Base-by-base conservation (phyloP, 2,797 vertebrate species). In the Crenuchus spilurus region DNA sequence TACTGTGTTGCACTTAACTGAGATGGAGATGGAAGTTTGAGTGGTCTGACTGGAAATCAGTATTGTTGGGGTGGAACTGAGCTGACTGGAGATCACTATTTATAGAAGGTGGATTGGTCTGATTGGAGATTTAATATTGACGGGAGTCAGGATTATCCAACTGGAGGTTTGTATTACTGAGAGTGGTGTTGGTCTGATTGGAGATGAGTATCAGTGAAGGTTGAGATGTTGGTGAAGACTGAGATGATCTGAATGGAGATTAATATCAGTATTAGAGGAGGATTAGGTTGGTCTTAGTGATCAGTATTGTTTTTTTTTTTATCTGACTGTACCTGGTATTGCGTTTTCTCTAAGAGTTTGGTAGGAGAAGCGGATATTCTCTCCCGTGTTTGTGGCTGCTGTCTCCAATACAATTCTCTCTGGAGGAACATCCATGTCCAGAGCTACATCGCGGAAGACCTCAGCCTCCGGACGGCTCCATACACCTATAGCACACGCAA, bases 381-480 rank as follows among this genome's bases (percentile, higher is more conserved):
- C 82, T 35, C 82, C 84, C 8, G 84, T 84, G 69, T 85, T 84
- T 24, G 73, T 84, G 33, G 84, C 82, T 3, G 80, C 71, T 6
- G 52, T 77, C 58, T 85, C 76, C 22, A 85, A 64, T 2, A 80
- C 37, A n/a, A 84, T 81, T 37, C n/a, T 78, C 13, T 64, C 60
- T 30, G 68, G 68, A 11, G 82, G 82, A 16, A 85, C 81, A 4
- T 78, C 81, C 75, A 82, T 76, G 31, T 63, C 74, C 58, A 79
- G 28, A 13, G 78, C 76, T 13, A 82, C 78, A 20, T 84, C 76
- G 37, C 71, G 55, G 72, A 86, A 86, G 37, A 82, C 73, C 42
- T 82, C 80, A 18, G 76, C 72, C 31, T 79, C 80, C 11, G 51
- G 58, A n/a, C 61, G 66, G 18, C 68, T 69, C 79, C 73, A 79